Evolutionary conservation across 2,113 vertebrate species (phyloP).

Genomic region (Larimichthys polyactis): DNA sequence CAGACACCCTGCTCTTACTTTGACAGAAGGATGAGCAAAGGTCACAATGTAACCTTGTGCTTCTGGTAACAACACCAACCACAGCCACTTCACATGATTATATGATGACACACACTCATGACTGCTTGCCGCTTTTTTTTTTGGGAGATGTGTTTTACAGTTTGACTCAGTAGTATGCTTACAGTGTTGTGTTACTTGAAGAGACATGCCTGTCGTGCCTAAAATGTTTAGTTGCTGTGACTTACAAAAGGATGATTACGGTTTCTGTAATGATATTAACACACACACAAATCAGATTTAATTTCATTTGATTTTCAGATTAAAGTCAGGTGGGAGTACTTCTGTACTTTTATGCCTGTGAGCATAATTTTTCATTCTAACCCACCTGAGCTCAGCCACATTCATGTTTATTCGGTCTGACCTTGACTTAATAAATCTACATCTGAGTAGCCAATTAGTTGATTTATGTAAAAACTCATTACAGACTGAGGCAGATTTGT

Average conservation of each 20-base stretch:
- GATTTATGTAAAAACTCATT: neutral
- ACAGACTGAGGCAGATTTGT: neutral
- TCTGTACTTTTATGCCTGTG: neutral
- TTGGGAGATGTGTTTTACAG: slow-evolving; percentile 34
- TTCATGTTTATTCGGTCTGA: neutral
- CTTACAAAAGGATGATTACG: neutral
- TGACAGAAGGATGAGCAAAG: slow-evolving; percentile 44
- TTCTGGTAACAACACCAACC: slow-evolving; percentile 16
- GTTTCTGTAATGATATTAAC: neutral
- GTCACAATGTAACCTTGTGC: slow-evolving; percentile 27
- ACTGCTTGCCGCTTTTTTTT: slow-evolving; percentile 12
- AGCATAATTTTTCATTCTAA: neutral
- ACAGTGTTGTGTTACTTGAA: slow-evolving; percentile 18
- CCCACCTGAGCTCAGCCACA: neutral
- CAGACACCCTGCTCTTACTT: slow-evolving; percentile 1
- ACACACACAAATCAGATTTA: neutral
- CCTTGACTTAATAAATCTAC: neutral
- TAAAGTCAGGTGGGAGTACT: neutral
- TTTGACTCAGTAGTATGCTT: slow-evolving; percentile 23
- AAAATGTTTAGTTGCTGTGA: neutral
- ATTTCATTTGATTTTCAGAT: neutral
- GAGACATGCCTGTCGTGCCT: neutral
- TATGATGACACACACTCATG: slow-evolving; percentile 49
- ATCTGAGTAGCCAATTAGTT: neutral
- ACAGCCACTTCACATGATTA: slow-evolving; percentile 53